phyloP scores from a whole-genome alignment of 2,888 invertebrate genomes.

The Nasonia oneida region DNA sequence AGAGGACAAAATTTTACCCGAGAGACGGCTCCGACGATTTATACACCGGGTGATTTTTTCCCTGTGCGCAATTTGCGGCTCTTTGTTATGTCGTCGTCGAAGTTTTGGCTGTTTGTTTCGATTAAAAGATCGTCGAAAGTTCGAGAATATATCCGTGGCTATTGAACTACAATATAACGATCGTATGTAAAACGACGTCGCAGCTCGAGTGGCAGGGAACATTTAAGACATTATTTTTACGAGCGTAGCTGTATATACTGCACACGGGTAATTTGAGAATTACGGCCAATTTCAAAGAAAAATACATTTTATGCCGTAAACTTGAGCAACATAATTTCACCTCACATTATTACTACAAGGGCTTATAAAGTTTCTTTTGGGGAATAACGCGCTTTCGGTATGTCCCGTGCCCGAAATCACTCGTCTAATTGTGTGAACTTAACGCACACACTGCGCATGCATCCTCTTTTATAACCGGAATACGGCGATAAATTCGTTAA shows the following conservation, averaged over 20 bases:
- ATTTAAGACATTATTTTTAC: slow-evolving; percentile 12
- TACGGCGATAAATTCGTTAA: too few species aligned
- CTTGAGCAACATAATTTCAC: neutral
- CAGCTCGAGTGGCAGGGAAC: neutral
- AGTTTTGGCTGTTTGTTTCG: neutral
- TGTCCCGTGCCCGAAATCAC: neutral
- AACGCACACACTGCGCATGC: neutral
- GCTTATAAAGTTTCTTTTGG: neutral
- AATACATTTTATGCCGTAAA: neutral
- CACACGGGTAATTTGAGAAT: slow-evolving; percentile 6
- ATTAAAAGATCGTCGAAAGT: too few species aligned
- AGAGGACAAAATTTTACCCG: slow-evolving; percentile 3
- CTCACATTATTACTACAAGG: neutral
- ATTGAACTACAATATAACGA: neutral
- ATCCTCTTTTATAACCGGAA: too few species aligned
- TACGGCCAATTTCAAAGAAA: neutral
- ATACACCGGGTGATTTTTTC: neutral
- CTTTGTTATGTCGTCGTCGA: too few species aligned
- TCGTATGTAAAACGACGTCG: neutral
- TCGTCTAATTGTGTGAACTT: neutral
- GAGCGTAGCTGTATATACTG: neutral
- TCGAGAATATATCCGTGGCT: neutral
- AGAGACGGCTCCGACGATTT: neutral
- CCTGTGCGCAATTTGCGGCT: neutral
- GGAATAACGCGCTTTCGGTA: neutral